Conservation (phyloP, 1,140 invertebrate species). For the Nasonia longicornis region DNA sequence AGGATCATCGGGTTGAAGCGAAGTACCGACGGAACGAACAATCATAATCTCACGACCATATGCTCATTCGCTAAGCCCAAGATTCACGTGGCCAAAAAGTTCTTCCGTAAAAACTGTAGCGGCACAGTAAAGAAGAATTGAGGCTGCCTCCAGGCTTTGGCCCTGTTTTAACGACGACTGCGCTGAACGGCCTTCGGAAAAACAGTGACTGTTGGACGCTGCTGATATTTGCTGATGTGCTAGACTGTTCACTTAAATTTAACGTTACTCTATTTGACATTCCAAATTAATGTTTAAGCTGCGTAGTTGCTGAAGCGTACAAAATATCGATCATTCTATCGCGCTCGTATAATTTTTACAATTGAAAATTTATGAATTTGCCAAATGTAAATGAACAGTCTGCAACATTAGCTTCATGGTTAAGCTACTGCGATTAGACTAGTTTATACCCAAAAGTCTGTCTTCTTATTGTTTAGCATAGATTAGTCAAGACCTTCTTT, state of each 20-base stretch:
- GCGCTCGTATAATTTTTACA: neutral
- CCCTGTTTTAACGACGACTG: neutral
- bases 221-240: neutral
- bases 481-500: slow-evolving; percentile 1
- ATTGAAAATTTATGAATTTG: neutral
- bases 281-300: slow-evolving; percentile 25
- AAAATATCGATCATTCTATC: neutral
- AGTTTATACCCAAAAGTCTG: slow-evolving; percentile 16
- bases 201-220: neutral
- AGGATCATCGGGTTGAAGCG: slow-evolving; percentile 46
- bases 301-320: neutral
- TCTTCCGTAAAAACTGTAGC: slow-evolving; percentile 51
- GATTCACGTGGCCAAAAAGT: slow-evolving; percentile 52
- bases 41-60: slow-evolving; percentile 9
- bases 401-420: neutral
- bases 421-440: neutral
- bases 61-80: slow-evolving; percentile 37
- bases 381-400: slow-evolving; percentile 31
- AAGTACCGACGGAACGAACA: slow-evolving; percentile 48
- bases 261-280: slow-evolving; percentile 3
- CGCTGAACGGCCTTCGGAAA: neutral
- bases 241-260: slow-evolving; percentile 36
- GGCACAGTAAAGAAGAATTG: slow-evolving; percentile 40
- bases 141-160: neutral
- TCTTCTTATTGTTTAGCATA: slow-evolving; percentile 27